Evolutionary conservation across 2,797 vertebrate genomes (phyloP).

Genomic region (Gila robusta): DNA sequence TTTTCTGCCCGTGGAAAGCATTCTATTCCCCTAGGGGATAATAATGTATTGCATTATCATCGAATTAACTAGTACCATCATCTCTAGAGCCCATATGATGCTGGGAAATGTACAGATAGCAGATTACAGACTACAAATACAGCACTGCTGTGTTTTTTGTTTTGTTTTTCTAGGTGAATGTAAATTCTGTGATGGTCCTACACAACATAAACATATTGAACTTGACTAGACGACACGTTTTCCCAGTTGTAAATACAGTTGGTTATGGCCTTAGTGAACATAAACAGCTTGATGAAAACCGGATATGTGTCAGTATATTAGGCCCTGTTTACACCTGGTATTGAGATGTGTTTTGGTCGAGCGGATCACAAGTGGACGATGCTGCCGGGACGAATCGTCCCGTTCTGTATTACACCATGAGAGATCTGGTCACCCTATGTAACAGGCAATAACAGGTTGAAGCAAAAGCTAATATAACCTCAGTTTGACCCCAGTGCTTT

Average conservation of each 20-base stretch:
- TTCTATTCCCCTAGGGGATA: neutral
- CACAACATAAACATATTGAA: neutral
- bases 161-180: neutral
- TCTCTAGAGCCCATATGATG: neutral
- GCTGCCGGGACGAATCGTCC: too few relatives aligned
- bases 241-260: too few relatives aligned
- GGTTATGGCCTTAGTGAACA: too few relatives aligned
- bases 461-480: neutral
- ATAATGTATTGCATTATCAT: conserved; percentile 1
- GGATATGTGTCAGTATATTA: too few relatives aligned
- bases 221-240: neutral
- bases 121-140: neutral
- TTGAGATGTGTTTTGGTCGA: too few relatives aligned
- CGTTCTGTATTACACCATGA: neutral
- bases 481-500: conserved; percentile 37
- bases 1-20: conserved; percentile 7
- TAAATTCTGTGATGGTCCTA: neutral
- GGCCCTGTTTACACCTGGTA: too few relatives aligned
- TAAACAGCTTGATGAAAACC: too few relatives aligned
- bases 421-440: neutral
- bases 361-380: too few relatives aligned
- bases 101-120: neutral
- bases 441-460: neutral
- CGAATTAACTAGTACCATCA: neutral
- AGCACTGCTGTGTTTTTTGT: neutral